Base-by-base conservation (phyloP, 2,113 vertebrate species). In the Stomatorhinus ivindoensis region DNA sequence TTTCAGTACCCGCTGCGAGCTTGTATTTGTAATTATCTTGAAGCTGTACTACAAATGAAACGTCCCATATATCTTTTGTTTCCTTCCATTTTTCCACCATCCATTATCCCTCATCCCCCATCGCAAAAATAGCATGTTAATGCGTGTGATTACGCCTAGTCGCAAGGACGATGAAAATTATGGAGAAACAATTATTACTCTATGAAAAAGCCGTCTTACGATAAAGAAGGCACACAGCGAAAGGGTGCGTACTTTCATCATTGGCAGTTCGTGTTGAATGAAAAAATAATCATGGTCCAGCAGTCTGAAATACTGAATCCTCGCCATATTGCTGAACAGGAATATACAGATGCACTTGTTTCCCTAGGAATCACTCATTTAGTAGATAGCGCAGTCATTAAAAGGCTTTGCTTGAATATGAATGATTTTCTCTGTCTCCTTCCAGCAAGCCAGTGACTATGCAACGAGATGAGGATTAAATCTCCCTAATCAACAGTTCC, bases 401-500 rank as follows among this genome's bases (percentile, higher is more conserved):
- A 11, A 86, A 35, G 21, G 13, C 53, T 88, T 88, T 58, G 80
- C 80, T 50, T 86, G n/a, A 11, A 86, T 19, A 24, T 51, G 85
- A 51, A 48, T 83, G 11, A 27, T 69, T 44, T 83, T 35, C 10
- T 8, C 46, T 73, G 1, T 73, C 17, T 89, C 55, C 53, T 76
- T 46, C 15, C 53, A 27, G 55, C 19, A 50, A 89, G 46, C n/a
- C 19, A 69, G 83, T 42, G 44, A 73, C 65, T 65, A 93, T 42
- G 39, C 27, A 50, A 87, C 90, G 87, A 89, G 58, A 90, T 42
- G 87, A 76, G 91, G 93, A 92, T 93, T 90, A 51, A 47, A 86
- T 50, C 90, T 89, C 87, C 46, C 27, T 58, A 53, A 89, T 83
- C 89, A 88, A 92, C 94, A 93, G 94, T 90, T 93, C 92, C 89